A percentile compares a stretch with the other conserved stretches of the same genome.
These are phyloP conservation scores for Drosophila grimshawi DNA, from an alignment of 1,140 invertebrate genomes.

Conservation along the genomic window DNA sequence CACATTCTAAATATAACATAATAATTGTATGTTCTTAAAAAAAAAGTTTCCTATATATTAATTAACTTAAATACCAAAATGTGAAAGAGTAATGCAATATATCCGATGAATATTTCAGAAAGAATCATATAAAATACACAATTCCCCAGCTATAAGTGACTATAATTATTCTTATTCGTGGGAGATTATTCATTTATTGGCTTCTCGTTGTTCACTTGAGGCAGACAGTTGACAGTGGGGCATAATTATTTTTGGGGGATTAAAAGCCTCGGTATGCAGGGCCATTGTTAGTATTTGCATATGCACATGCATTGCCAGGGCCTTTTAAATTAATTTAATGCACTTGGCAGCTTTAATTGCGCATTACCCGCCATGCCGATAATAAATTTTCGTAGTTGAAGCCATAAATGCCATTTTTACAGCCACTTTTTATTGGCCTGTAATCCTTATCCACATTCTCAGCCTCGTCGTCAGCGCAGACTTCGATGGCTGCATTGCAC, in stretches of 20 bases:
- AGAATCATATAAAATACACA: neutral
- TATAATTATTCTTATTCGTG: slow-evolving; percentile 10
- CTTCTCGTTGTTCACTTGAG: slow-evolving; percentile 7
- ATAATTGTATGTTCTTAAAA: too few relatives aligned
- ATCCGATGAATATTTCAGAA: neutral
- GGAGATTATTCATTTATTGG: slow-evolving; percentile 13
- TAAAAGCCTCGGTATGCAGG: slow-evolving; percentile 13
- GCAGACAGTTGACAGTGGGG: neutral
- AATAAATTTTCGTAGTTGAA: slow-evolving; percentile 74
- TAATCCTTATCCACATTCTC: slow-evolving; percentile 40
- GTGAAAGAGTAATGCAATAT: too few relatives aligned
- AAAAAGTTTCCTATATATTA: too few relatives aligned
- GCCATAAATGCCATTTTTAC: slow-evolving; percentile 76
- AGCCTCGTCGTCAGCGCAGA: slow-evolving; percentile 13
- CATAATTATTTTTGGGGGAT: neutral
- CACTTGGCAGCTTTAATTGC: slow-evolving; percentile 78
- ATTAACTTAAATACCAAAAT: too few relatives aligned
- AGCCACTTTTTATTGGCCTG: slow-evolving; percentile 74
- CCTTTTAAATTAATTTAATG: slow-evolving; percentile 75
- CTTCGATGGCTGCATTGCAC: slow-evolving; percentile 21
- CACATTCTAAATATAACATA: too few relatives aligned
- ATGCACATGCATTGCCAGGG: slow-evolving; percentile 39
- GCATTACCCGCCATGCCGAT: slow-evolving; percentile 66
- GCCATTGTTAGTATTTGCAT: slow-evolving; percentile 19
- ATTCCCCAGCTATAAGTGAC: slow-evolving; percentile 18